phyloP scores from a whole-genome alignment of 1,140 invertebrate species.

The Orchestia grillus region DNA sequence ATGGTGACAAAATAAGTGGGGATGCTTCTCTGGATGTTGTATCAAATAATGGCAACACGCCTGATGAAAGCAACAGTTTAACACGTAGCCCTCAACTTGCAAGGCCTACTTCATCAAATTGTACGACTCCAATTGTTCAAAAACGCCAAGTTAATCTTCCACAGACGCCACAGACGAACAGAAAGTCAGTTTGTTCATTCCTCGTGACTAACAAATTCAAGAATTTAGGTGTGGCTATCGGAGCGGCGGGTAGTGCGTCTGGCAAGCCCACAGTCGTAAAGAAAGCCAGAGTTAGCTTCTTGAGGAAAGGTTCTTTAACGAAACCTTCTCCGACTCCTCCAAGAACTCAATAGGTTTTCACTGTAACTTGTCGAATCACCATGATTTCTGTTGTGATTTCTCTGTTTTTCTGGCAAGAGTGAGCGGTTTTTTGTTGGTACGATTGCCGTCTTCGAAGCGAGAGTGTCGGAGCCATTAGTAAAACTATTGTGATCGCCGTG shows the following conservation, averaged over 20 bases:
- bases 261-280: too few relatives aligned
- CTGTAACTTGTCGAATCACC: neutral
- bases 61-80: neutral
- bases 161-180: neutral
- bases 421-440: neutral
- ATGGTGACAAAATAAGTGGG: neutral
- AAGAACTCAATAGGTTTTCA: neutral
- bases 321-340: neutral
- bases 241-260: neutral
- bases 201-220: slow-evolving; percentile 19
- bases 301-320: neutral
- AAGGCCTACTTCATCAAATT: neutral
- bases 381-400: too few relatives aligned
- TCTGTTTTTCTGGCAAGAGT: neutral
- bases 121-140: neutral
- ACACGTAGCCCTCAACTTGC: neutral
- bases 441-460: neutral
- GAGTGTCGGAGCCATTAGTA: neutral
- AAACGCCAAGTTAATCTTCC: neutral
- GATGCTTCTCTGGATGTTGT: neutral
- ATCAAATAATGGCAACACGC: neutral
- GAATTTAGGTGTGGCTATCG: neutral
- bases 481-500: too few relatives aligned
- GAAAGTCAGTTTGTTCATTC: slow-evolving; percentile 21
- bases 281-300: neutral